Evolutionary conservation across 1,140 invertebrate species (phyloP).

Genomic region (Acromyrmex heyeri): DNA sequence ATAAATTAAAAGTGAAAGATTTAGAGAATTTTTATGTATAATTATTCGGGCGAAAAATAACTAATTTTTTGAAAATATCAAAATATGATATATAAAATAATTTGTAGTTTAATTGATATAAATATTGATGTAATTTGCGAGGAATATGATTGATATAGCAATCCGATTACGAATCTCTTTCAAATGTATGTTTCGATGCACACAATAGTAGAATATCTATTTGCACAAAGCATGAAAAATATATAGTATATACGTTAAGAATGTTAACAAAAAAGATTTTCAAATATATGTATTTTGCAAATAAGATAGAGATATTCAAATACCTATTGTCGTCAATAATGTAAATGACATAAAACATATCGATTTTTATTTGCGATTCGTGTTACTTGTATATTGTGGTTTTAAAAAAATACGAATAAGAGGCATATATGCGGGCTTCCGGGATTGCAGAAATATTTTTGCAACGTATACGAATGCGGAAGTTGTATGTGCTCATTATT

Average conservation of each 20-base stretch:
- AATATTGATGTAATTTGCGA: background rate
- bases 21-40: background rate
- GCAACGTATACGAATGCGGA: constrained; percentile 15
- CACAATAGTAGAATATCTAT: background rate
- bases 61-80: background rate
- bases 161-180: background rate
- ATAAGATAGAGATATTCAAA: background rate
- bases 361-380: constrained; percentile 9
- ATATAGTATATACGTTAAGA: background rate
- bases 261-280: background rate
- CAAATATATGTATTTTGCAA: background rate
- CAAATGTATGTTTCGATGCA: background rate
- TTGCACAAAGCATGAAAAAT: background rate
- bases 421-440: constrained; percentile 5
- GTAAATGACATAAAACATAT: constrained; percentile 6
- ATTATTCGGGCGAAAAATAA: background rate
- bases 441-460: background rate
- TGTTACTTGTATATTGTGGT: background rate
- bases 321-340: constrained; percentile 7
- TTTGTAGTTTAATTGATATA: background rate
- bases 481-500: background rate
- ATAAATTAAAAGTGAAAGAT: background rate
- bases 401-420: background rate
- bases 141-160: background rate
- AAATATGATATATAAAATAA: background rate